These are phyloP conservation scores for Aplocera efformata DNA, from an alignment of 2,888 invertebrate species.

Conservation along the genomic window DNA sequence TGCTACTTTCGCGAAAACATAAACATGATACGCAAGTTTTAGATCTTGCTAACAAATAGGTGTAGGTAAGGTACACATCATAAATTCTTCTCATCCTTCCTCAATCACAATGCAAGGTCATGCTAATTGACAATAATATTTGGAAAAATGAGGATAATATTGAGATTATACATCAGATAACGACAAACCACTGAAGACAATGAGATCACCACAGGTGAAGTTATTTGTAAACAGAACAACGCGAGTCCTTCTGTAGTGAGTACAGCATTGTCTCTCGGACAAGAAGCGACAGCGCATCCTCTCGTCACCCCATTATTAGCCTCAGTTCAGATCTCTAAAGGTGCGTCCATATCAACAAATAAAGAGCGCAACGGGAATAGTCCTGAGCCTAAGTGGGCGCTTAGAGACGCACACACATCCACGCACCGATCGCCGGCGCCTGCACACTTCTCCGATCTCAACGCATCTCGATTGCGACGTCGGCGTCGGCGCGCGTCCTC, in stretches of 20 bases:
- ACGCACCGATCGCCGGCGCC: not conserved
- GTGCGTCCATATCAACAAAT: conserved; percentile 1
- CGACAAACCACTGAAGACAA: conserved; percentile 1
- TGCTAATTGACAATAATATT: conserved; percentile 14
- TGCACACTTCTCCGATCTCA: not conserved
- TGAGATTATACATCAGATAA: conserved; percentile 3
- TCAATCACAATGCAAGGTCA: conserved; percentile 15
- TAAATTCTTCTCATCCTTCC: conserved; percentile 14
- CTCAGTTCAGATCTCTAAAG: conserved; percentile 9
- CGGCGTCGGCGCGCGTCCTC: not conserved
- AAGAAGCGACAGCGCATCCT: conserved; percentile 2
- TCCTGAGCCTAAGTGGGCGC: not conserved
- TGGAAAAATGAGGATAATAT: conserved; percentile 11
- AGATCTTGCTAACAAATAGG: too few species aligned
- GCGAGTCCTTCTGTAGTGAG: not conserved
- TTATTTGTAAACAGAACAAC: conserved; percentile 13
- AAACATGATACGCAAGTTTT: too few species aligned
- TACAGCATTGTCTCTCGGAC: conserved; percentile 6
- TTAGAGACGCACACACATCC: not conserved
- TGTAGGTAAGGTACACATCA: too few species aligned
- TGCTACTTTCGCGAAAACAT: too few species aligned
- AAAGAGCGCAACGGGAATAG: not conserved
- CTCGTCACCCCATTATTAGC: conserved; percentile 8
- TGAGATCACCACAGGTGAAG: conserved; percentile 11
- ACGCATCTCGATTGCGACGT: not conserved